These are phyloP conservation scores for Boulengeromyrus knoepffleri DNA, from an alignment of 2,113 vertebrate species.

Conservation along the genomic window DNA sequence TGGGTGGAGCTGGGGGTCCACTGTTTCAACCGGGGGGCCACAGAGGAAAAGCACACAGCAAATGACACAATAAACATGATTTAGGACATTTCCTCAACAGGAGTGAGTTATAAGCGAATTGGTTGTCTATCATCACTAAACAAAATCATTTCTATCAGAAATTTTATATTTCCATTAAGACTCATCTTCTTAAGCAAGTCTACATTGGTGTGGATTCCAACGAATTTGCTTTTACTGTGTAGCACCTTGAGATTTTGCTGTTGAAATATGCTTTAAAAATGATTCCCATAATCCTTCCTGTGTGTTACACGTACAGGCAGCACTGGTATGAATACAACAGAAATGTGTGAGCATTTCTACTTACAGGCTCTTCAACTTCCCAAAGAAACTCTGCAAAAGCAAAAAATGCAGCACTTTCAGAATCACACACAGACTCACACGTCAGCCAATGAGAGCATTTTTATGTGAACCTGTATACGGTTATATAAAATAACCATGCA, in stretches of 20 bases:
- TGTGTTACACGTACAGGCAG: background rate
- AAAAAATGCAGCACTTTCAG: background rate
- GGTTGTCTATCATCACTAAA: background rate
- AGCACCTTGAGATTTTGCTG: background rate
- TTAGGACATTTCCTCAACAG: background rate
- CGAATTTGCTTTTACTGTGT: background rate
- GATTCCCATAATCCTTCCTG: too few relatives aligned
- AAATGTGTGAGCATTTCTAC: slow-evolving; percentile 18
- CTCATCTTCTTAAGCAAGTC: background rate
- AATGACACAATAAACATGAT: background rate
- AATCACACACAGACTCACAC: background rate
- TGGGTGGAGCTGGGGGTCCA: slow-evolving; percentile 48
- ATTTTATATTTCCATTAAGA: background rate
- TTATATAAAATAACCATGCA: background rate
- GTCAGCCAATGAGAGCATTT: background rate
- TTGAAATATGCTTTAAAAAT: background rate
- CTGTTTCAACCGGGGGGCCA: slow-evolving; percentile 19
- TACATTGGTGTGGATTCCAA: background rate
- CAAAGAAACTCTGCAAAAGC: slow-evolving; percentile 57
- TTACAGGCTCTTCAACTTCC: slow-evolving; percentile 55
- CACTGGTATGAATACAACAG: slow-evolving; percentile 15
- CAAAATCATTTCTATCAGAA: background rate
- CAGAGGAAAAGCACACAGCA: background rate
- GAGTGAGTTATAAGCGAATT: background rate
- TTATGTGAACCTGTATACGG: background rate